A percentile compares a stretch with the other conserved stretches of the same genome.
phyloP scores from a whole-genome alignment of 2,113 vertebrate species.

The human region GRCh38 chr3:143536001-143536500 shows the following conservation, averaged over 20 bases:
- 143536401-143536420: constrained; percentile 17
- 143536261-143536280: not conserved
- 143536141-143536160: not conserved
- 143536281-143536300: not conserved
- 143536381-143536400: not conserved
- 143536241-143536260: not conserved
- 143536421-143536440: not conserved
- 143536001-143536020: not conserved
- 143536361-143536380: not conserved
- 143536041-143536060: not conserved
- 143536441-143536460: not conserved
- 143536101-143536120: not conserved
- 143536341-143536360: not conserved
- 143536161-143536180: not conserved
- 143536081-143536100: not conserved
- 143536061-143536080: not conserved
- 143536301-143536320: not conserved
- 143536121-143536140: not conserved
- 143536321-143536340: not conserved
- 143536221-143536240: not conserved
- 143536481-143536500: not conserved
- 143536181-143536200: not conserved
- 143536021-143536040: not conserved
- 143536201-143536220: not conserved
- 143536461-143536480: not conserved